Evolutionary conservation across 1,140 invertebrate species (phyloP).

Genomic region (Trachymyrmex cornetzi): DNA sequence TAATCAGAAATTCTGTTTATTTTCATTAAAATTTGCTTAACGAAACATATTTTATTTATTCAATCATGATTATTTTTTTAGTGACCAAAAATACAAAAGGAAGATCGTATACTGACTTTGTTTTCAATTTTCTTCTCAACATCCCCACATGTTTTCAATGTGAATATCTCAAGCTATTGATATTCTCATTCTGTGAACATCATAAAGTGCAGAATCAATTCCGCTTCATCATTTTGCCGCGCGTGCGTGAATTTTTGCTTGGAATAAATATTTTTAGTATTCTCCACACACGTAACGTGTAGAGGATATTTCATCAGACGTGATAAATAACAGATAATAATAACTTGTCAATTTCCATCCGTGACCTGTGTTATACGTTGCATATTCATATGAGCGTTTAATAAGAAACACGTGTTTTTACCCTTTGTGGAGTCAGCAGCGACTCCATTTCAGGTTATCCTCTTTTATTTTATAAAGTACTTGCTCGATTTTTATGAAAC

Average conservation of each 20-base stretch:
- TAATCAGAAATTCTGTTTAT: too few relatives aligned
- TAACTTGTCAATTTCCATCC: constrained; percentile 20
- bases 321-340: constrained; percentile 6
- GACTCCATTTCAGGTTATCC: too few relatives aligned
- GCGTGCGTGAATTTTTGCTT: not conserved
- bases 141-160: not conserved
- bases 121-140: not conserved
- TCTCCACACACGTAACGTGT: not conserved
- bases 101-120: not conserved
- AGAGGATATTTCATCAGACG: constrained; percentile 16
- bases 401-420: constrained; percentile 15
- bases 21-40: too few relatives aligned
- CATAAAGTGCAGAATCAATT: not conserved
- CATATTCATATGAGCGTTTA: not conserved
- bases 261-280: not conserved
- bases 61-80: too few relatives aligned
- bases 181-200: not conserved
- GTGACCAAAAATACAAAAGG: too few relatives aligned
- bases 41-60: too few relatives aligned
- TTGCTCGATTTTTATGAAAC: too few relatives aligned
- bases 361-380: constrained; percentile 21
- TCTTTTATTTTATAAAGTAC: too few relatives aligned
- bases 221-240: not conserved
- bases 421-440: too few relatives aligned
- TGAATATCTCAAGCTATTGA: not conserved